These are phyloP conservation scores for Drosophila fuyamai DNA, from an alignment of 1,140 invertebrate genomes.

Conservation along the genomic window DNA sequence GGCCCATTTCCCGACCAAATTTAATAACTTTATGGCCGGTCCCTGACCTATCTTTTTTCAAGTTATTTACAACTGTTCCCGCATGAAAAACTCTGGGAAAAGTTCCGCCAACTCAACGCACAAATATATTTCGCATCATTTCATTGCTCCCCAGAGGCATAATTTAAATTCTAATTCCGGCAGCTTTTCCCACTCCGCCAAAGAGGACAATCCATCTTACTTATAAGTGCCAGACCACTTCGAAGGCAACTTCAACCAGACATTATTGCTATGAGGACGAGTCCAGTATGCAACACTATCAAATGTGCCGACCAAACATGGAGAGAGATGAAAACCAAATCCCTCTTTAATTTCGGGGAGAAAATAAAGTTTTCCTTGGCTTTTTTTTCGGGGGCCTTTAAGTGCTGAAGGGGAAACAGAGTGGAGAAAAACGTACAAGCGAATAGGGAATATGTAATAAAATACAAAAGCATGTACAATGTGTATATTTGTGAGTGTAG, in stretches of 20 bases:
- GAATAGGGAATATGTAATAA: constrained; percentile 76
- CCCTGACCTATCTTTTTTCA: constrained; percentile 32
- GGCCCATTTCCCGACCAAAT: not conserved
- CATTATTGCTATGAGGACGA: constrained; percentile 63
- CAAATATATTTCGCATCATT: constrained; percentile 40
- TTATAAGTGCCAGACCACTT: constrained; percentile 63
- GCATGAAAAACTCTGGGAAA: constrained; percentile 11
- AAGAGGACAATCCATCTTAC: constrained; percentile 75
- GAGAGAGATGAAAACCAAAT: constrained; percentile 31
- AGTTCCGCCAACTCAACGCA: constrained; percentile 1
- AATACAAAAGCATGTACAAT: constrained; percentile 66
- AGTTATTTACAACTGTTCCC: constrained; percentile 32
- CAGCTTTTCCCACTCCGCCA: constrained; percentile 19
- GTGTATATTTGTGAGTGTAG: constrained; percentile 28
- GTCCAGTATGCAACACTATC: constrained; percentile 67
- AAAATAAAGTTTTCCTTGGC: constrained; percentile 48
- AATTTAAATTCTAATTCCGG: constrained; percentile 77
- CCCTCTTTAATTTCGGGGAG: constrained; percentile 57
- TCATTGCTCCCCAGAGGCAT: constrained; percentile 52
- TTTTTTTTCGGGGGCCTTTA: constrained; percentile 48
- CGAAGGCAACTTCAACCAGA: constrained; percentile 57
- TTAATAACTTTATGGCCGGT: constrained; percentile 24
- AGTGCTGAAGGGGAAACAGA: constrained; percentile 55
- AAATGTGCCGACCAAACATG: constrained; percentile 25
- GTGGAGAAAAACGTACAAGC: constrained; percentile 44